phyloP scores from a whole-genome alignment of 2,888 invertebrate genomes.

The Amitus sp. region DNA sequence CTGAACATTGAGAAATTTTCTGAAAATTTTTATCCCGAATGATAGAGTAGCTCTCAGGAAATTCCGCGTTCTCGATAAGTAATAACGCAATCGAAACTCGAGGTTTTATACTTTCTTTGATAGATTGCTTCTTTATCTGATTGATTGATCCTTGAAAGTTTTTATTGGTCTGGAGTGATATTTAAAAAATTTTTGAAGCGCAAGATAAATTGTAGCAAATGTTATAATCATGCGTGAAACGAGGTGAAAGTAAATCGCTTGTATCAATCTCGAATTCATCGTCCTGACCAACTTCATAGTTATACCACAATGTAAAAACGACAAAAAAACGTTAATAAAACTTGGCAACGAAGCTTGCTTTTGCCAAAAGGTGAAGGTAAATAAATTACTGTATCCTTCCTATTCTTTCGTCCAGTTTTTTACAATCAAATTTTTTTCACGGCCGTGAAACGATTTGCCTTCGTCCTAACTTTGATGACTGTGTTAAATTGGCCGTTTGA shows the following conservation, averaged over 20 bases:
- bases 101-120: slow-evolving; percentile 1
- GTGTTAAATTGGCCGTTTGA: no score
- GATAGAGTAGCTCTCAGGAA: no score
- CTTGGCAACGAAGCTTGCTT: not conserved
- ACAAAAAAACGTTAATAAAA: not conserved
- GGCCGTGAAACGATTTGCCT: no score
- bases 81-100: slow-evolving; percentile 2
- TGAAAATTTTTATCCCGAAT: no score
- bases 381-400: not conserved
- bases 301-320: not conserved
- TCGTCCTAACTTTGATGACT: no score
- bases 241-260: not conserved
- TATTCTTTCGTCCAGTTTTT: not conserved
- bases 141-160: not conserved
- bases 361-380: not conserved
- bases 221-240: slow-evolving; percentile 1
- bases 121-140: slow-evolving; percentile 1
- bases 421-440: not conserved
- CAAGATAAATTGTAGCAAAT: not conserved
- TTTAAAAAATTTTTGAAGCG: not conserved
- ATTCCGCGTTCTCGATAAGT: not conserved
- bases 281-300: not conserved
- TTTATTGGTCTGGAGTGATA: not conserved
- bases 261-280: not conserved
- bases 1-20: no score